Evolutionary conservation across 2,888 invertebrate genomes (phyloP).

Genomic region (Zelleria hepariella): DNA sequence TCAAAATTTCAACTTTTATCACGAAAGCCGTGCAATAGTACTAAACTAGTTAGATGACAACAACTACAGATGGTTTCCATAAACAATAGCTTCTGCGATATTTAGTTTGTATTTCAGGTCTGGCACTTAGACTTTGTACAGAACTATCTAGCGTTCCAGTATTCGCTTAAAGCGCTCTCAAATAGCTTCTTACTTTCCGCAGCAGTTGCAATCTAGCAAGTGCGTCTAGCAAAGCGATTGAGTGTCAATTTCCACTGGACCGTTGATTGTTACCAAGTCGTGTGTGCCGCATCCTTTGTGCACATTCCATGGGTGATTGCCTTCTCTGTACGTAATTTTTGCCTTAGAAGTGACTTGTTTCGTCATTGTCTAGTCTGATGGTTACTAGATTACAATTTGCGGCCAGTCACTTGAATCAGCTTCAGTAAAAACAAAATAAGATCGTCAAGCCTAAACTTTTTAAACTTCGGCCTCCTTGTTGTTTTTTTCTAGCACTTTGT

Average conservation of each 20-base stretch:
- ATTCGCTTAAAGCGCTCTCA: neutral
- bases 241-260: conserved; percentile 43
- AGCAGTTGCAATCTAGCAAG: conserved; percentile 20
- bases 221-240: conserved; percentile 16
- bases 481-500: neutral
- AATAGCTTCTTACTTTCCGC: neutral
- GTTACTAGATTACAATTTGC: neutral
- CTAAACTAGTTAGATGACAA: neutral
- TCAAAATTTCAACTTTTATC: no score
- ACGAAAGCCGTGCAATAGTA: neutral
- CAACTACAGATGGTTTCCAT: neutral
- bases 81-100: no score
- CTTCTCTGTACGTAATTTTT: conserved; percentile 13
- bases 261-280: neutral
- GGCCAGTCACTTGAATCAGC: neutral
- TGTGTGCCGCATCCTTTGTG: conserved; percentile 41
- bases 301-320: conserved; percentile 46
- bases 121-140: neutral
- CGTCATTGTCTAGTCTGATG: neutral
- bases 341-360: neutral
- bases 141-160: neutral
- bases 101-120: neutral
- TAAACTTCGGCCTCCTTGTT: neutral
- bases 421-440: neutral
- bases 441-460: neutral